Evolutionary conservation across 2,888 invertebrate genomes (phyloP).

Genomic region (Epirrhoe alternata): DNA sequence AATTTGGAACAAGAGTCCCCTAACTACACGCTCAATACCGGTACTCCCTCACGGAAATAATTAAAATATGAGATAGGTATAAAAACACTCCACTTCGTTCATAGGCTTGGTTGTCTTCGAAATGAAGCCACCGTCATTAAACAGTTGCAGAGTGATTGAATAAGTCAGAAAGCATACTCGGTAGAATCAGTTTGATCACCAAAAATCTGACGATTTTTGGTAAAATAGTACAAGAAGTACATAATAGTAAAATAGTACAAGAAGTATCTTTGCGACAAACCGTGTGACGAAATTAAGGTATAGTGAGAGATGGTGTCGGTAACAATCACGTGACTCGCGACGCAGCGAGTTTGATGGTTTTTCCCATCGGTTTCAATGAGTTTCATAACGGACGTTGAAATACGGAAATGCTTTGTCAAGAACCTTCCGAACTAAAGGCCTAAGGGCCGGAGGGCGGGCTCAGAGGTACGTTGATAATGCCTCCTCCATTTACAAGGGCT

Average conservation of each 20-base stretch:
- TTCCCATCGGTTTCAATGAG: too few relatives aligned
- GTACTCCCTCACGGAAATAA: constrained; percentile 22
- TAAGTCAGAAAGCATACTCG: too few relatives aligned
- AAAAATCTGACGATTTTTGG: too few relatives aligned
- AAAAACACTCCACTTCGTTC: constrained; percentile 22
- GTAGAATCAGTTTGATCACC: too few relatives aligned
- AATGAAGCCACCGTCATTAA: background rate
- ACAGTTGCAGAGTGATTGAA: too few relatives aligned
- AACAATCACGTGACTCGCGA: too few relatives aligned
- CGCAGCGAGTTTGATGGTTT: too few relatives aligned
- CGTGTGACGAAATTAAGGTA: too few relatives aligned
- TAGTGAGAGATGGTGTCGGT: too few relatives aligned
- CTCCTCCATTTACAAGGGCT: constrained; percentile 57
- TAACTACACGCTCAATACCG: constrained; percentile 10
- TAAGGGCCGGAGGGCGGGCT: constrained; percentile 21
- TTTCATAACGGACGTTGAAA: background rate
- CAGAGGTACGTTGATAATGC: constrained; percentile 60
- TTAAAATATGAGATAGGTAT: constrained; percentile 28
- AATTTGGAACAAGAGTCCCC: background rate
- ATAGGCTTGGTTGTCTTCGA: background rate
- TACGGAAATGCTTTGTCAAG: background rate
- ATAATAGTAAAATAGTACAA: too few relatives aligned
- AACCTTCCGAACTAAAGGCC: constrained; percentile 7
- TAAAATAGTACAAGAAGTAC: too few relatives aligned
- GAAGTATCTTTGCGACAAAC: too few relatives aligned